Percentiles rank a stretch among this genome's conserved stretches.
Conservation (phyloP, 1,140 invertebrate species). For the Meloidogyne exigua region DNA sequence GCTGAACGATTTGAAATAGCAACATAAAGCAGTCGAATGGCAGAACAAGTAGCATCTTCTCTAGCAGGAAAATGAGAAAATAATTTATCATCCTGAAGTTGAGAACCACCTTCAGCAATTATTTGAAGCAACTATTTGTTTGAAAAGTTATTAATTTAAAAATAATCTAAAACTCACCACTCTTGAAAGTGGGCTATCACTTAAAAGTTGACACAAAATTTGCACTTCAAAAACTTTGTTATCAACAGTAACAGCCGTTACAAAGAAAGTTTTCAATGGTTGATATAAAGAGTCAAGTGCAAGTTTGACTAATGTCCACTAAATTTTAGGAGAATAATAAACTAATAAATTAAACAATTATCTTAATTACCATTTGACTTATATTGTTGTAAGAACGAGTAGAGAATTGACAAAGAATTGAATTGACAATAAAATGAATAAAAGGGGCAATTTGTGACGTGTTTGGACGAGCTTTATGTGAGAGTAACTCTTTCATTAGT, state of each 20-base stretch:
- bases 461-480: slow-evolving; percentile 29
- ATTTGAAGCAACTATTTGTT: slow-evolving; percentile 31
- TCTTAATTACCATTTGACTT: slow-evolving; percentile 34
- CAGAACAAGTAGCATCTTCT: slow-evolving; percentile 37
- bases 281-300: slow-evolving; percentile 38
- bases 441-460: slow-evolving; percentile 31
- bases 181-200: slow-evolving; percentile 33
- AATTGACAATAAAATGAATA: slow-evolving; percentile 38
- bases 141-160: background rate
- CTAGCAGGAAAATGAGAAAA: slow-evolving; percentile 19
- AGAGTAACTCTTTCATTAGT: slow-evolving; percentile 31
- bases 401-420: slow-evolving; percentile 38
- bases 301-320: slow-evolving; percentile 37
- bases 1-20: slow-evolving; percentile 30
- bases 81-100: slow-evolving; percentile 12
- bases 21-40: slow-evolving; percentile 35
- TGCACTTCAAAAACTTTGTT: slow-evolving; percentile 36
- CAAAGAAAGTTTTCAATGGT: slow-evolving; percentile 36
- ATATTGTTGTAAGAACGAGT: slow-evolving; percentile 32
- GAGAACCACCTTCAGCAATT: slow-evolving; percentile 28
- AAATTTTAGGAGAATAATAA: slow-evolving; percentile 5
- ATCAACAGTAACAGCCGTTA: slow-evolving; percentile 29
- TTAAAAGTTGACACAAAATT: slow-evolving; percentile 33
- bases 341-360: too few relatives aligned
- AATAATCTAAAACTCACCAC: slow-evolving; percentile 13